Conservation (phyloP, 2,797 vertebrate genomes). For the Pelochelys cantorii region DNA sequence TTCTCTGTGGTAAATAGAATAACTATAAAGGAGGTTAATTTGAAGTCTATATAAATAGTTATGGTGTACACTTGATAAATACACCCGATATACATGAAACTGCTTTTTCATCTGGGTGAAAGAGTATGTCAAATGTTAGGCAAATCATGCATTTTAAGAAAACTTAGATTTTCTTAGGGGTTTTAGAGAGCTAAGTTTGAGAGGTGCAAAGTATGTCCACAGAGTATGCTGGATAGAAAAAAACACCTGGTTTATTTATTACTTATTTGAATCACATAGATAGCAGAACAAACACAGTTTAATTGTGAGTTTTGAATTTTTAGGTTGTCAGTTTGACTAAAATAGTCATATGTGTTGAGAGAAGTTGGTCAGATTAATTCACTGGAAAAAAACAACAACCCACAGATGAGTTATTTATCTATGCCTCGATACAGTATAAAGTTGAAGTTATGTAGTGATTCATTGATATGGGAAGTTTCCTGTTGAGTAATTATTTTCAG, state of each 20-base stretch:
- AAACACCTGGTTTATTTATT: neutral
- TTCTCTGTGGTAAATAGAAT: neutral
- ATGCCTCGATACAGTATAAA: neutral
- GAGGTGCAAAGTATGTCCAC: neutral
- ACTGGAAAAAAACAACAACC: neutral
- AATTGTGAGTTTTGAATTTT: neutral
- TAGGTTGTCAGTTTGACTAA: neutral
- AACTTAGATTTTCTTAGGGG: neutral
- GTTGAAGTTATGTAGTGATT: neutral
- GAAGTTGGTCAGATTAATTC: neutral
- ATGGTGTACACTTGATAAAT: neutral
- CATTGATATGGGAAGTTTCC: slow-evolving; percentile 33
- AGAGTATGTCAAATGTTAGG: neutral
- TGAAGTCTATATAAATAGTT: neutral
- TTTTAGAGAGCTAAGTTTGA: neutral
- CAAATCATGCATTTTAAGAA: neutral
- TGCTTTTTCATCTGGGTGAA: neutral
- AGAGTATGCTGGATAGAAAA: neutral
- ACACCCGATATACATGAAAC: fast-evolving
- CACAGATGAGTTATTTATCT: neutral
- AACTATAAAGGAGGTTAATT: neutral
- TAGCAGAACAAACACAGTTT: neutral
- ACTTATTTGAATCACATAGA: neutral
- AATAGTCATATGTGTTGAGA: neutral
- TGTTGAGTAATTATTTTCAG: slow-evolving; percentile 35